phyloP scores from a whole-genome alignment of 2,797 vertebrate genomes.

The Hafferia zeledoni region DNA sequence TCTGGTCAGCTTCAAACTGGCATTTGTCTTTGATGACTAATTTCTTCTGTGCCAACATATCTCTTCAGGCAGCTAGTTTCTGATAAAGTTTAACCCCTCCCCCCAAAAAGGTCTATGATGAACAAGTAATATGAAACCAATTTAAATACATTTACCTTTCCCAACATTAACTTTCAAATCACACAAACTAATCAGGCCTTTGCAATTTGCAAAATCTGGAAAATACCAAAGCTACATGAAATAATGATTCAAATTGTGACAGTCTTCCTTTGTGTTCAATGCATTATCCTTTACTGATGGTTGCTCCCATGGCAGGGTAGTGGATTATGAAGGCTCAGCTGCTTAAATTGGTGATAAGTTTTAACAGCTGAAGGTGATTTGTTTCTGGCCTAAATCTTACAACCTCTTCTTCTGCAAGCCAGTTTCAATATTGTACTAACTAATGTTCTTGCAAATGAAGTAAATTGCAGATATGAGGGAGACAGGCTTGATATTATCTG shows the following conservation, averaged over 20 bases:
- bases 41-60: slow-evolving; percentile 27
- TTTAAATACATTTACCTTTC: not conserved
- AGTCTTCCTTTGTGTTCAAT: not conserved
- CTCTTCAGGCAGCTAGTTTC: slow-evolving; percentile 28
- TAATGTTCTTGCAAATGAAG: not conserved
- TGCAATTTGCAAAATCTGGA: not conserved
- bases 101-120: not conserved
- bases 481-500: not conserved
- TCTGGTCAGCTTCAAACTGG: slow-evolving; percentile 50
- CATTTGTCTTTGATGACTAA: slow-evolving; percentile 51
- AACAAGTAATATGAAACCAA: not conserved
- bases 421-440: not conserved
- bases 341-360: not conserved
- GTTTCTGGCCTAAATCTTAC: not conserved
- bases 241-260: not conserved
- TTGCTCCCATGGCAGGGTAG: not conserved
- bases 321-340: not conserved
- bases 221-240: not conserved
- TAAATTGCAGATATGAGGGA: not conserved
- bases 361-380: not conserved
- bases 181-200: not conserved
- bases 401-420: not conserved
- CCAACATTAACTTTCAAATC: not conserved
- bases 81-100: slow-evolving; percentile 6
- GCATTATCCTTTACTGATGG: not conserved